Conservation (phyloP, 92 coral and sea anemone species). For the Siderastrea radians region DNA sequence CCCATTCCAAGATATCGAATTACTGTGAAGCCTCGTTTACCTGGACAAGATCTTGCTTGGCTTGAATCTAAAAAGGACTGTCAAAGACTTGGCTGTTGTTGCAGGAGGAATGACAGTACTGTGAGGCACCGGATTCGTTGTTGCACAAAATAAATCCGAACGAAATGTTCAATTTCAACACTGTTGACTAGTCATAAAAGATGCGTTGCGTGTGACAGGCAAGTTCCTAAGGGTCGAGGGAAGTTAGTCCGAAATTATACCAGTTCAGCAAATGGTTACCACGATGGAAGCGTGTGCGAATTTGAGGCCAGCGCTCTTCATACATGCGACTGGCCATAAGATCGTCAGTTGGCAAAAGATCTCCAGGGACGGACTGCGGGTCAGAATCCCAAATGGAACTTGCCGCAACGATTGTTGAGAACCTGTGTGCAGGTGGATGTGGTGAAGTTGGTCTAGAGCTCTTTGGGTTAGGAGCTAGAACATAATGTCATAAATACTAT, state of each 20-base stretch:
- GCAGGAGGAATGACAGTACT: conserved; percentile 44
- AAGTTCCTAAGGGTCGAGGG: neutral
- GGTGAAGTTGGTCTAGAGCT: no score
- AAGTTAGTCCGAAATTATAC: neutral
- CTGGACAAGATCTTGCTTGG: conserved; percentile 29
- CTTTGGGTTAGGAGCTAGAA: no score
- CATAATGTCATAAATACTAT: no score
- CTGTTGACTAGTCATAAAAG: conserved; percentile 54
- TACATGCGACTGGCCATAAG: no score
- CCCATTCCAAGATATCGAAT: conserved; percentile 55
- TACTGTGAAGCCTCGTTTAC: conserved; percentile 39
- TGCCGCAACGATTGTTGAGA: no score
- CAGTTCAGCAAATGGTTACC: neutral
- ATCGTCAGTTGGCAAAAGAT: no score
- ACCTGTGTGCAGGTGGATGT: no score
- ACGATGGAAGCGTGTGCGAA: neutral
- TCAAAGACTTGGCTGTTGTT: conserved; percentile 54
- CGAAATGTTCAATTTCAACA: conserved; percentile 56
- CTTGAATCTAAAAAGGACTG: conserved; percentile 33
- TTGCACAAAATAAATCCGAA: conserved; percentile 46
- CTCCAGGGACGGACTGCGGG: no score
- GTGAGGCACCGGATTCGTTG: conserved; percentile 53
- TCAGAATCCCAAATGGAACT: no score
- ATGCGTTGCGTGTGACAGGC: neutral
- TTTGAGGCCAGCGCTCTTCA: neutral